Evolutionary conservation across 2,888 invertebrate genomes (phyloP).

Genomic region (Dugesia japonica): DNA sequence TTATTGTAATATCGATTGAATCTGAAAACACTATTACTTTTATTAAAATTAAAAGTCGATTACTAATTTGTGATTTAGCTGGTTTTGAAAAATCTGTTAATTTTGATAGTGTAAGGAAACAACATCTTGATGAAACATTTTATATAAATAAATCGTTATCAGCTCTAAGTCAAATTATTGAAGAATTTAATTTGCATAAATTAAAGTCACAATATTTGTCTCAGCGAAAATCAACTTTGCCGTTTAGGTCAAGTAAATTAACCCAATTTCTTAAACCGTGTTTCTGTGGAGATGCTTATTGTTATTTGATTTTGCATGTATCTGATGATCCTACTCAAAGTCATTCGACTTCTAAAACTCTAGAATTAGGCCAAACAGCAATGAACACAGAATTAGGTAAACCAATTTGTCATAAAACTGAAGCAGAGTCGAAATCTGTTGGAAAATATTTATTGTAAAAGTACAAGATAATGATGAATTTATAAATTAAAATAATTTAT

Average conservation of each 20-base stretch:
- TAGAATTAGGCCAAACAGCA: not conserved
- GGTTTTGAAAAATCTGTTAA: not conserved
- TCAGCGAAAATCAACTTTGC: not conserved
- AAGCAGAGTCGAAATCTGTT: no score
- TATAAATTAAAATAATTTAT: no score
- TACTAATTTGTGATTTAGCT: not conserved
- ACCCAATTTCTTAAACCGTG: not conserved
- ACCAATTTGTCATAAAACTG: not conserved
- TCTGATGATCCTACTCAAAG: not conserved
- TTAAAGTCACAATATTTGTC: not conserved
- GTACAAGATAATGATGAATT: no score
- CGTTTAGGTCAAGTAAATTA: conserved; percentile 6
- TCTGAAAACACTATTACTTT: not conserved
- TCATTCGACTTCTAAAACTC: not conserved
- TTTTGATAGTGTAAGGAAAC: not conserved
- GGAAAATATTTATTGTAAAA: no score
- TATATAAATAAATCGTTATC: not conserved
- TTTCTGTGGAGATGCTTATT: conserved; percentile 5
- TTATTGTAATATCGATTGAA: not conserved
- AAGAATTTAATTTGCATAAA: not conserved
- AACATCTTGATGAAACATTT: not conserved
- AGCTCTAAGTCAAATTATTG: not conserved
- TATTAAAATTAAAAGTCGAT: not conserved
- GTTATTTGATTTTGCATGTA: not conserved
- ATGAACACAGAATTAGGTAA: not conserved